Evolutionary conservation across 2,113 vertebrate genomes (phyloP).

Genomic region (Pomatostomus ruficeps): DNA sequence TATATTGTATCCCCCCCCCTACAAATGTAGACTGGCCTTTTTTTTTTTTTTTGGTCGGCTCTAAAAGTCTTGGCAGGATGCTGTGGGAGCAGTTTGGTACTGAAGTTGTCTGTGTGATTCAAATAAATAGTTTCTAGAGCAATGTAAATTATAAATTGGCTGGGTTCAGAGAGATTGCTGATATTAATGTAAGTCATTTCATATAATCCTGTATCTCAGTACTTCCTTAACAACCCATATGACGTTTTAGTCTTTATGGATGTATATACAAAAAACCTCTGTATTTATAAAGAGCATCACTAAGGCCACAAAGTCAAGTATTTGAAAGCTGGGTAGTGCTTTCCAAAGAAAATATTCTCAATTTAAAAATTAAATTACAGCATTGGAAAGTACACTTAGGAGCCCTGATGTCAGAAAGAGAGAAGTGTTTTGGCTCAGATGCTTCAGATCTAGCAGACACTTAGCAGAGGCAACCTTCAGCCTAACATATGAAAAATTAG

Average conservation of each 20-base stretch:
- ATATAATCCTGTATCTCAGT: not conserved
- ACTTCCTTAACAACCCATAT: not conserved
- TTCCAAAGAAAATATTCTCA: conserved; percentile 3
- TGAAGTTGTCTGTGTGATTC: not conserved
- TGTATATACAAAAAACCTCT: not conserved
- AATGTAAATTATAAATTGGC: not conserved
- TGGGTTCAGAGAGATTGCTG: not conserved
- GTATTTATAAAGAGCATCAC: not conserved
- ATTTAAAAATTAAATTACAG: not conserved
- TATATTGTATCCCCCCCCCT: rapidly evolving
- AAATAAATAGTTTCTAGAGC: not conserved
- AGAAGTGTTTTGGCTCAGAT: not conserved
- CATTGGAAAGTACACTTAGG: not conserved
- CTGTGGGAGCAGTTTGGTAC: not conserved
- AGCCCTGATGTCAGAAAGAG: not conserved
- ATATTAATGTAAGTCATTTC: not conserved
- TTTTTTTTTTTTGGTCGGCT: not conserved
- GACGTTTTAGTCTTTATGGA: not conserved
- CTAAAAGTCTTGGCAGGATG: not conserved
- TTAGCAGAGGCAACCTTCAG: not conserved
- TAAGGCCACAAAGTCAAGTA: not conserved
- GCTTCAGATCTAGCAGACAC: not conserved
- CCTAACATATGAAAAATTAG: not conserved
- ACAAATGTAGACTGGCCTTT: not conserved
- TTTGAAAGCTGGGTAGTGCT: not conserved